Percentiles rank a stretch among this genome's conserved stretches.
Conservation (phyloP, 2,888 invertebrate species). For the Arctia plantaginis region DNA sequence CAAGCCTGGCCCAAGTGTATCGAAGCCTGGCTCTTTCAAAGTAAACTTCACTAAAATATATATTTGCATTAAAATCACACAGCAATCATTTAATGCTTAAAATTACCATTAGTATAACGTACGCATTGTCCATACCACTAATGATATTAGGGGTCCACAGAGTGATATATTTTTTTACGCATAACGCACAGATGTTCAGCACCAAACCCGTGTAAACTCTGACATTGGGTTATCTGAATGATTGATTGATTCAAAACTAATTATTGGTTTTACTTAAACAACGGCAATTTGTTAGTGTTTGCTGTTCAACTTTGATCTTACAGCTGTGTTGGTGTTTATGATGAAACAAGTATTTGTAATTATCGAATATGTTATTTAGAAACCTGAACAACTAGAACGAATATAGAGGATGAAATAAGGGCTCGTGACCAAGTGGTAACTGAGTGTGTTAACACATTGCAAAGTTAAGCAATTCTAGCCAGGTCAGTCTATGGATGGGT, state of each 20-base stretch:
- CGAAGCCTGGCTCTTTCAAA: neutral
- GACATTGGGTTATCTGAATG: constrained; percentile 64
- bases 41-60: neutral
- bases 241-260: constrained; percentile 65
- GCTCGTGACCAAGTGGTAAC: too few relatives aligned
- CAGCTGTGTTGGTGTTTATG: constrained; percentile 42
- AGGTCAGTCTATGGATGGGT: too few relatives aligned
- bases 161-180: constrained; percentile 15
- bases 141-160: neutral
- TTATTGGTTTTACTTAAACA: constrained; percentile 45
- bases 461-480: too few relatives aligned
- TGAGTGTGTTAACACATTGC: too few relatives aligned
- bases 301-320: constrained; percentile 46
- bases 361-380: neutral
- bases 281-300: constrained; percentile 45
- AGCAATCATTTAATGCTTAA: neutral
- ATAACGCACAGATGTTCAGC: constrained; percentile 36
- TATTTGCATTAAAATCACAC: neutral
- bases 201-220: constrained; percentile 60
- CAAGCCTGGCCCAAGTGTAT: too few relatives aligned
- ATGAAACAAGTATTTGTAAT: constrained; percentile 1
- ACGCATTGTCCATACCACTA: neutral
- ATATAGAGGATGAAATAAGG: neutral
- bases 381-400: neutral
- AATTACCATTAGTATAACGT: neutral